Evolutionary conservation across 2,888 invertebrate genomes (phyloP).

Genomic region (Ceriagrion tenellum): DNA sequence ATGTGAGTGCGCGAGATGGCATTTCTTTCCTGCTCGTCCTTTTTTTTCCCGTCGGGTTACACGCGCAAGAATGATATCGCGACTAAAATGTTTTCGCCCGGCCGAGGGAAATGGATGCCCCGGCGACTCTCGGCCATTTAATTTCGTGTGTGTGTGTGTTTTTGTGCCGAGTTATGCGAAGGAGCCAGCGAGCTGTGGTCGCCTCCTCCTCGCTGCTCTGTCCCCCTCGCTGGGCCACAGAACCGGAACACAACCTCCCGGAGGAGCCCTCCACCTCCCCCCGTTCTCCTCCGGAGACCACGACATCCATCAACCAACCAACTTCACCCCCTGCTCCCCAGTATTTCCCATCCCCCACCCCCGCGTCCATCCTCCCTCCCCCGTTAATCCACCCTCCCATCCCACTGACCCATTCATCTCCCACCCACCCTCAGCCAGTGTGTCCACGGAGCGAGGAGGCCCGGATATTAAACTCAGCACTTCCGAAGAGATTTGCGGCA

Average conservation of each 20-base stretch:
- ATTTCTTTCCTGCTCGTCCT: not conserved
- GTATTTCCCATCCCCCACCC: not conserved
- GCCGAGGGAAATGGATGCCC: not conserved
- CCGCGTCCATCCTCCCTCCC: not conserved
- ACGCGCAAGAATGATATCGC: slow-evolving; percentile 21
- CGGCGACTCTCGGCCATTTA: not conserved
- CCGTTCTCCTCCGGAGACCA: not conserved
- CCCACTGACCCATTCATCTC: not conserved
- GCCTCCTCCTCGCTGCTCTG: not conserved
- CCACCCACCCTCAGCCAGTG: not conserved
- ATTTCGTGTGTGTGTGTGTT: not conserved
- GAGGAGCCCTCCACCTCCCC: too few relatives aligned
- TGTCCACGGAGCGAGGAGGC: not conserved
- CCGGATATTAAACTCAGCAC: slow-evolving; percentile 2
- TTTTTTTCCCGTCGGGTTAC: not conserved
- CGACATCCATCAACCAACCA: not conserved
- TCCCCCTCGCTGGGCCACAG: not conserved
- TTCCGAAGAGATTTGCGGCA: slow-evolving; percentile 1
- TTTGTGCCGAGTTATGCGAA: not conserved
- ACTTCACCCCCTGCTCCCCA: not conserved
- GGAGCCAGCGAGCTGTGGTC: not conserved
- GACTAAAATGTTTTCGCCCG: not conserved
- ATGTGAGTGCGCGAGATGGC: too few relatives aligned
- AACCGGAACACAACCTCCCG: not conserved
- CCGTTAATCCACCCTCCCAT: not conserved